Conservation (phyloP, 2,113 vertebrate genomes). For the Apodemus speciosus region DNA sequence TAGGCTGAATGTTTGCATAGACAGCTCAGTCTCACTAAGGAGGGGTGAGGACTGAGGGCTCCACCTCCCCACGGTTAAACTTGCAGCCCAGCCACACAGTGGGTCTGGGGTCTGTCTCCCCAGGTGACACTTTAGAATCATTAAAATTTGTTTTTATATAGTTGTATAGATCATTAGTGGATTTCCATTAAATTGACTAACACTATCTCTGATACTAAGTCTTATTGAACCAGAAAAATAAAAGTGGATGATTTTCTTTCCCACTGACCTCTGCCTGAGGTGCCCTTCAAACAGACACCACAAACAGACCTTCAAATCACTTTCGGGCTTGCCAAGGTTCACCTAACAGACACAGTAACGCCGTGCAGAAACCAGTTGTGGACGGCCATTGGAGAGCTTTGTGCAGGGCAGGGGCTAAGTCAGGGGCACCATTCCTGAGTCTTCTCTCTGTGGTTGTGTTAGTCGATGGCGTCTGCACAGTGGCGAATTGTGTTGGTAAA, state of each 20-base stretch:
- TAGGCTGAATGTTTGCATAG: not conserved
- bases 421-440: not conserved
- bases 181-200: not conserved
- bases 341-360: not conserved
- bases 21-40: not conserved
- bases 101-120: not conserved
- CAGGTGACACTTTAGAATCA: not conserved
- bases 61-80: not conserved
- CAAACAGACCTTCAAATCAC: not conserved
- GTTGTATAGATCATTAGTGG: not conserved
- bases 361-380: not conserved
- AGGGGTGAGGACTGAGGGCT: not conserved
- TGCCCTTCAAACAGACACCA: not conserved
- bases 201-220: not conserved
- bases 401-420: not conserved
- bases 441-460: conserved; percentile 66
- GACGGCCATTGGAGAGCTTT: not conserved
- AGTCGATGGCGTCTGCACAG: conserved; percentile 95
- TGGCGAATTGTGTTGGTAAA: conserved; percentile 92
- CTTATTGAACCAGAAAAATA: conserved; percentile 40
- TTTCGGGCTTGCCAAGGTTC: not conserved
- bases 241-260: not conserved
- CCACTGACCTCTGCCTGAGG: not conserved
- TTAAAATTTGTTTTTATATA: not conserved
- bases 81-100: not conserved